A percentile compares a stretch with the other conserved stretches of the same genome.
phyloP scores from a whole-genome alignment of 1,140 invertebrate genomes.

The Drosophila insularis region DNA sequence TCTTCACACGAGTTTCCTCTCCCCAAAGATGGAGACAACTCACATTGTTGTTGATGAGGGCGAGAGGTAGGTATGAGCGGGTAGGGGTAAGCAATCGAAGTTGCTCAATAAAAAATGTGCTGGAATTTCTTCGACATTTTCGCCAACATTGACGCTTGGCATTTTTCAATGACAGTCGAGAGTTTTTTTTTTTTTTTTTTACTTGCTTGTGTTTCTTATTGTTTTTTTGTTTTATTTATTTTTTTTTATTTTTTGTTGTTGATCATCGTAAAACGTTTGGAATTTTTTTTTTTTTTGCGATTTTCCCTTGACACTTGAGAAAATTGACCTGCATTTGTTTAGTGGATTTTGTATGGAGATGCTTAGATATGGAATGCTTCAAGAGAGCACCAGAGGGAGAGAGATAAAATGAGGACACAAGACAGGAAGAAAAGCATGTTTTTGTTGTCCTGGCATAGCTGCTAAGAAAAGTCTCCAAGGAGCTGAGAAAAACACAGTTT shows the following conservation, averaged over 20 bases:
- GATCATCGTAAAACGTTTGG: slow-evolving; percentile 56
- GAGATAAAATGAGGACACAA: background rate
- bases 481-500: background rate
- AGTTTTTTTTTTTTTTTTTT: slow-evolving; percentile 20
- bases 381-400: background rate
- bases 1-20: slow-evolving; percentile 26
- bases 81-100: slow-evolving; percentile 53
- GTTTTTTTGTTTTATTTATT: slow-evolving; percentile 18
- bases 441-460: background rate
- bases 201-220: background rate
- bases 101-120: slow-evolving; percentile 69
- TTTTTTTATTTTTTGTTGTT: slow-evolving; percentile 14
- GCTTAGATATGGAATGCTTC: background rate
- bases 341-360: slow-evolving; percentile 24
- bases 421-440: background rate
- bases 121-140: slow-evolving; percentile 62
- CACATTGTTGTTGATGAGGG: background rate
- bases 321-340: slow-evolving; percentile 66
- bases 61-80: background rate
- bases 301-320: slow-evolving; percentile 42
- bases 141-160: slow-evolving; percentile 46
- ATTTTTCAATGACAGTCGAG: slow-evolving; percentile 27
- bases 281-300: slow-evolving; percentile 51
- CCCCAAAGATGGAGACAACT: background rate
- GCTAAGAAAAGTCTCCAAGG: background rate